phyloP scores from a whole-genome alignment of 1,140 invertebrate genomes.

The Pomacea maculata region DNA sequence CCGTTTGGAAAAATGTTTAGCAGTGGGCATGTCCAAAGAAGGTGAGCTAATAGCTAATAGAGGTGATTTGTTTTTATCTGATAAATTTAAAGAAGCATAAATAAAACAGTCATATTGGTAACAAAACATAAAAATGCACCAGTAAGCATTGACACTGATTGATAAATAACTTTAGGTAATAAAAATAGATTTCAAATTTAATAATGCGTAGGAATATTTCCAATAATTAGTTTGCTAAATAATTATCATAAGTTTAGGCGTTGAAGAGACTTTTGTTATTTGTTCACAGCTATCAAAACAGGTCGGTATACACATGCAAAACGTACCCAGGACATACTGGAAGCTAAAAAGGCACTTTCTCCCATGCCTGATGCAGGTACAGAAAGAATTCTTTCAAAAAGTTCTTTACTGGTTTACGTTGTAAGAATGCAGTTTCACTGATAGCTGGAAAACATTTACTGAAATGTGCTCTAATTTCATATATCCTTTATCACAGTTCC shows the following conservation, averaged over 20 bases:
- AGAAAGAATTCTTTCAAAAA: not conserved
- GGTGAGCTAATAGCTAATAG: slow-evolving; percentile 42
- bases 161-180: not conserved
- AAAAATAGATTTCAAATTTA: not conserved
- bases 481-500: too few relatives aligned
- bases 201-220: too few relatives aligned
- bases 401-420: too few relatives aligned
- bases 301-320: slow-evolving; percentile 36
- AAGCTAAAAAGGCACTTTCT: slow-evolving; percentile 13
- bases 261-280: not conserved
- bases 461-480: not conserved
- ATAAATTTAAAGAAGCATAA: not conserved
- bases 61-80: not conserved
- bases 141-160: not conserved
- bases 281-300: slow-evolving; percentile 34
- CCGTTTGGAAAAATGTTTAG: slow-evolving; percentile 56
- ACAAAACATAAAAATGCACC: not conserved
- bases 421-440: not conserved
- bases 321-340: slow-evolving; percentile 30
- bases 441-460: not conserved
- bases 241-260: not conserved
- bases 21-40: slow-evolving; percentile 61
- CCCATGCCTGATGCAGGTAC: not conserved
- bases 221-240: not conserved
- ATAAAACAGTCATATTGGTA: not conserved